These are phyloP conservation scores for Cordilura impudica DNA, from an alignment of 2,888 invertebrate species.

Conservation along the genomic window DNA sequence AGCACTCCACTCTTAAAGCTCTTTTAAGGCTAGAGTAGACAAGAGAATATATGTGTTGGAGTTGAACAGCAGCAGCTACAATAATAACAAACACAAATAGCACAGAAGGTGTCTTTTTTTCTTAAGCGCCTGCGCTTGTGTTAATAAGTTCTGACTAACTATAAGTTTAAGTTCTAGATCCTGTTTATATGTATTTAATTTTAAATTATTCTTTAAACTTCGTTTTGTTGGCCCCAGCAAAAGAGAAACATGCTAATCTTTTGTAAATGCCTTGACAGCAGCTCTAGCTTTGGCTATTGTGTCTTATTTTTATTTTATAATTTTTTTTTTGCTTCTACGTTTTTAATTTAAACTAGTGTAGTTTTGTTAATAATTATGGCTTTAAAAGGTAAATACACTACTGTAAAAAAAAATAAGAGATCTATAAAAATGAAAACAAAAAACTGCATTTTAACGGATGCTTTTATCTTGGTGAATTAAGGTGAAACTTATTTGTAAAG, in stretches of 20 bases:
- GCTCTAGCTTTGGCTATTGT: not conserved
- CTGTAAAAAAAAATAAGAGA: slow-evolving; percentile 35
- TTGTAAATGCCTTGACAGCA: slow-evolving; percentile 13
- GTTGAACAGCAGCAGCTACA: not conserved
- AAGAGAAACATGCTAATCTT: slow-evolving; percentile 44
- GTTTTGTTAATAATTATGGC: slow-evolving; percentile 60
- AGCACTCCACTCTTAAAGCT: slow-evolving; percentile 30
- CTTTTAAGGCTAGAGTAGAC: not conserved
- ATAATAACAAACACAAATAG: slow-evolving; percentile 2
- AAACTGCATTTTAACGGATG: slow-evolving; percentile 37
- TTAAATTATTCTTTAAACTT: slow-evolving; percentile 51
- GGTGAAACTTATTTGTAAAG: not conserved
- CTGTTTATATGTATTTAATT: slow-evolving; percentile 60
- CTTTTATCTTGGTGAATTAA: slow-evolving; percentile 2
- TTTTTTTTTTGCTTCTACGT: not conserved
- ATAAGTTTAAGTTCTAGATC: slow-evolving; percentile 50
- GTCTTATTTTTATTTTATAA: not conserved
- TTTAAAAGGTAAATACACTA: slow-evolving; percentile 60
- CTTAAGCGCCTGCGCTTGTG: slow-evolving; percentile 59
- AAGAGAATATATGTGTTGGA: not conserved
- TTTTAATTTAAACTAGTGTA: slow-evolving; percentile 53
- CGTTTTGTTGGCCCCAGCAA: slow-evolving; percentile 23
- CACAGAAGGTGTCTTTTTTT: slow-evolving; percentile 21
- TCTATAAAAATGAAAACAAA: slow-evolving; percentile 13
- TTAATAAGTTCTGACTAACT: slow-evolving; percentile 34